Conservation (phyloP, 2,797 vertebrate genomes). For the Chloroceryle amazona region DNA sequence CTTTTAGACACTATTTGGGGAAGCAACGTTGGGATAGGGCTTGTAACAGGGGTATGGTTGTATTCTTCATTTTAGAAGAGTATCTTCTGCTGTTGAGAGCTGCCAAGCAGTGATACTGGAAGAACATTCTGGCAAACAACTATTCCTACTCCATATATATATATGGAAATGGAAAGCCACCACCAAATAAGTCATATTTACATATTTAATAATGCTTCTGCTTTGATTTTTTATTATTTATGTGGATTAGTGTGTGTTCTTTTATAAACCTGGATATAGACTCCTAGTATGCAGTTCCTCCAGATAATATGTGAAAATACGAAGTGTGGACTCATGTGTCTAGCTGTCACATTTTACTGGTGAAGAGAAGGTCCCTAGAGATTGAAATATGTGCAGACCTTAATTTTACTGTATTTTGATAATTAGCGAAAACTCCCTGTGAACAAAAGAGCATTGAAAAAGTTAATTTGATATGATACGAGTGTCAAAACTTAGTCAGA, state of each 20-base stretch:
- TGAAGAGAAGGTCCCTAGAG: neutral
- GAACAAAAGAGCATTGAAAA: neutral
- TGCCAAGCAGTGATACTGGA: neutral
- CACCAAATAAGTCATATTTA: neutral
- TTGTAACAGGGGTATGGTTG: neutral
- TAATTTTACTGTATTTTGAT: constrained; percentile 6
- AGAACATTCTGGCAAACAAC: neutral
- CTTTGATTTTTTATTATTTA: neutral
- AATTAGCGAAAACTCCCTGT: neutral
- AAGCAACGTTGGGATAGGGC: neutral
- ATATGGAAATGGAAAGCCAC: neutral
- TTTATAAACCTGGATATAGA: neutral
- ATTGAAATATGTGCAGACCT: neutral
- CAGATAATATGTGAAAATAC: neutral
- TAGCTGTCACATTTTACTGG: neutral
- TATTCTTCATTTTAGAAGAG: neutral
- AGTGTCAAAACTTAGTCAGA: constrained; percentile 4
- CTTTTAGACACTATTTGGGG: neutral
- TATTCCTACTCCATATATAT: neutral
- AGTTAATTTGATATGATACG: neutral
- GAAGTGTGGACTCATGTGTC: neutral
- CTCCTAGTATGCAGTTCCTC: neutral
- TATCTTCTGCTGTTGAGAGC: neutral
- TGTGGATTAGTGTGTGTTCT: neutral
- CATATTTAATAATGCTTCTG: neutral